These are phyloP conservation scores for Drosophila algonquin DNA, from an alignment of 2,888 invertebrate genomes.

Conservation along the genomic window DNA sequence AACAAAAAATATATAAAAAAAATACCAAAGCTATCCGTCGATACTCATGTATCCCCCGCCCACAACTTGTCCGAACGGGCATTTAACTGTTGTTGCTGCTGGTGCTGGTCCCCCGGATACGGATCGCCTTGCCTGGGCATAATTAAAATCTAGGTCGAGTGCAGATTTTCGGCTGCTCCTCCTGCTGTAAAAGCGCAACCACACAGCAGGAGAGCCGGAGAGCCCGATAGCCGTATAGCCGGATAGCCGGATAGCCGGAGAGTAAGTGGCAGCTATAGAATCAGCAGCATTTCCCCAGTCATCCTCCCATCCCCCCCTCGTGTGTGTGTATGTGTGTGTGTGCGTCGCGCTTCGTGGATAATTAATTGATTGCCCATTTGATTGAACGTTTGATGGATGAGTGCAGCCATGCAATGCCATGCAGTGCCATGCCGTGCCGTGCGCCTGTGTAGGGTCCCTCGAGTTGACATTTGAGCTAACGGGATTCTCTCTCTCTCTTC, in stretches of 20 bases:
- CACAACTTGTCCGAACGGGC: not conserved
- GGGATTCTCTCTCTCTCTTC: conserved; percentile 3
- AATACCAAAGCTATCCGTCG: not conserved
- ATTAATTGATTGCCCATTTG: conserved; percentile 75
- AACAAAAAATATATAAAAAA: no score
- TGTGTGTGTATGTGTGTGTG: not conserved
- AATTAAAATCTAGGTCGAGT: conserved; percentile 62
- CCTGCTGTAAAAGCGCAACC: conserved; percentile 26
- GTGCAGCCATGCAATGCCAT: conserved; percentile 12
- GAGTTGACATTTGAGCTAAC: conserved; percentile 43
- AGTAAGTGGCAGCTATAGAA: not conserved
- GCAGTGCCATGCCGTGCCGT: conserved; percentile 12
- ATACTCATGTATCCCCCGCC: not conserved
- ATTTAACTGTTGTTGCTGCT: not conserved
- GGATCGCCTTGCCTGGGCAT: conserved; percentile 38
- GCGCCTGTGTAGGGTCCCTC: conserved; percentile 6
- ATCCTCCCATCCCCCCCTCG: not conserved
- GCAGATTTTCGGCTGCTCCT: conserved; percentile 25
- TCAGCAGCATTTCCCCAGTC: not conserved
- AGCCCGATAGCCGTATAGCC: no score
- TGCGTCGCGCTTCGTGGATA: conserved; percentile 46
- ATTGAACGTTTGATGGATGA: conserved; percentile 71
- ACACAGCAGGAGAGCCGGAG: not conserved
- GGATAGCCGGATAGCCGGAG: not conserved
- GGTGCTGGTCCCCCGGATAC: no score